Conservation (phyloP, 2,888 invertebrate species). For the Synanthedon myopaeformis region DNA sequence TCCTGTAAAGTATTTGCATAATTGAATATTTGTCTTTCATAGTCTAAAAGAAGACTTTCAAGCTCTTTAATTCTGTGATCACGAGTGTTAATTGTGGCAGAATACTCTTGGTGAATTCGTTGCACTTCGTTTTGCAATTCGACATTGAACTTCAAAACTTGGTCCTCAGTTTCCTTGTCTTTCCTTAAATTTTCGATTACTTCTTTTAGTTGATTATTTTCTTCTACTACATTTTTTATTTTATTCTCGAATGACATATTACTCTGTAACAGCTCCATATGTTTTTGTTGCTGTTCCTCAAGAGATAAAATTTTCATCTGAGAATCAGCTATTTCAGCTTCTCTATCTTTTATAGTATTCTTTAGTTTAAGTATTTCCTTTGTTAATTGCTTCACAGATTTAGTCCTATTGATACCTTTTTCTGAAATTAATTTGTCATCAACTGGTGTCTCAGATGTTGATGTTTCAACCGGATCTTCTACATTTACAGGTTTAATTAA, state of each 20-base stretch:
- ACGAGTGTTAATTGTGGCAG: slow-evolving; percentile 37
- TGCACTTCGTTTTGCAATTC: slow-evolving; percentile 40
- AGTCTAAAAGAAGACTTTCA: slow-evolving; percentile 55
- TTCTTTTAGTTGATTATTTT: slow-evolving; percentile 49
- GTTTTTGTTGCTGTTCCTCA: slow-evolving; percentile 60
- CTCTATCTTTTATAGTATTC: slow-evolving; percentile 62
- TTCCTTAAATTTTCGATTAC: slow-evolving; percentile 36
- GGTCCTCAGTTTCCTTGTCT: slow-evolving; percentile 34
- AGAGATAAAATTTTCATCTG: slow-evolving; percentile 65
- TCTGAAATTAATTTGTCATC: slow-evolving; percentile 48
- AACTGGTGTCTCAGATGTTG: slow-evolving; percentile 32
- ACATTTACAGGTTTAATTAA: slow-evolving; percentile 32
- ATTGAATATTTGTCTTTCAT: slow-evolving; percentile 60
- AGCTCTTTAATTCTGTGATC: slow-evolving; percentile 61
- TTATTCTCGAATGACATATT: slow-evolving; percentile 46
- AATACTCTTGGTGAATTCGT: slow-evolving; percentile 46
- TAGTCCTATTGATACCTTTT: slow-evolving; percentile 44
- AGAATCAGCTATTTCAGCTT: slow-evolving; percentile 61
- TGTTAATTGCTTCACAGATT: slow-evolving; percentile 60
- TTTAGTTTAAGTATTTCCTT: slow-evolving; percentile 66
- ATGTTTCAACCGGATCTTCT: slow-evolving; percentile 38
- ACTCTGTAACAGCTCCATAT: slow-evolving; percentile 38
- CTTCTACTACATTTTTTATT: slow-evolving; percentile 46
- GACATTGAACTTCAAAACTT: slow-evolving; percentile 31
- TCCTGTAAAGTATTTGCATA: slow-evolving; percentile 51